Evolutionary conservation across 1,140 invertebrate genomes (phyloP).

Genomic region (Drosophila tropicalis): DNA sequence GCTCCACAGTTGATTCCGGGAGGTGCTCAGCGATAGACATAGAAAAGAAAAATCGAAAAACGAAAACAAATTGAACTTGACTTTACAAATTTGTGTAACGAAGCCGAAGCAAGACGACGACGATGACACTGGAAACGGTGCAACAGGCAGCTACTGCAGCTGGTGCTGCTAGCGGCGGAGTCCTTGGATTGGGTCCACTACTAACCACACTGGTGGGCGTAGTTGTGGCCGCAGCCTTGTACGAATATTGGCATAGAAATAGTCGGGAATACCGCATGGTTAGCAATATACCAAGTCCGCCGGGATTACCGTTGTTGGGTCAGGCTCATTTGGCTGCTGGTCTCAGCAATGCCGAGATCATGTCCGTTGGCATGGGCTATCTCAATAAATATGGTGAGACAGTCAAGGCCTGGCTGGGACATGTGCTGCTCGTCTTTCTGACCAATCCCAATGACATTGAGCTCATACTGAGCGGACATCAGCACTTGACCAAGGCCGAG

Average conservation of each 20-base stretch:
- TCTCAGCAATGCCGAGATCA: constrained; percentile 84
- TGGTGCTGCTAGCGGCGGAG: constrained; percentile 14
- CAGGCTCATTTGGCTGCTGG: constrained; percentile 85
- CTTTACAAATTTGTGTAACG: too few species aligned
- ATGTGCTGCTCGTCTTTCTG: constrained; percentile 87
- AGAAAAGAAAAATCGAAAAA: constrained; percentile 13
- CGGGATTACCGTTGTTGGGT: constrained; percentile 85
- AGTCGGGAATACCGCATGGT: constrained; percentile 81
- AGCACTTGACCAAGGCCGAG: constrained; percentile 91
- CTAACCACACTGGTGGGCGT: constrained; percentile 67
- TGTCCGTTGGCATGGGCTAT: constrained; percentile 83
- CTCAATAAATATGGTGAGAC: constrained; percentile 85
- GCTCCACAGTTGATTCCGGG: constrained; percentile 59
- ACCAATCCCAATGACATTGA: constrained; percentile 88
- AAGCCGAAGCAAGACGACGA: constrained; percentile 1
- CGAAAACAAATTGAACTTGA: background rate
- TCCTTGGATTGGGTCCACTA: constrained; percentile 60
- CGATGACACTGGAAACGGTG: constrained; percentile 73
- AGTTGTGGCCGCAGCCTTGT: constrained; percentile 54
- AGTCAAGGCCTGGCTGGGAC: constrained; percentile 86
- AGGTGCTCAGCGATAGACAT: constrained; percentile 37
- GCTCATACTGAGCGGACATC: constrained; percentile 87
- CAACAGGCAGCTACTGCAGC: constrained; percentile 50
- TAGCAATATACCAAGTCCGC: constrained; percentile 84
- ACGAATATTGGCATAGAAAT: constrained; percentile 75